These are phyloP conservation scores for Himantopus leucocephalus DNA, from an alignment of 2,113 vertebrate genomes.

Conservation along the genomic window DNA sequence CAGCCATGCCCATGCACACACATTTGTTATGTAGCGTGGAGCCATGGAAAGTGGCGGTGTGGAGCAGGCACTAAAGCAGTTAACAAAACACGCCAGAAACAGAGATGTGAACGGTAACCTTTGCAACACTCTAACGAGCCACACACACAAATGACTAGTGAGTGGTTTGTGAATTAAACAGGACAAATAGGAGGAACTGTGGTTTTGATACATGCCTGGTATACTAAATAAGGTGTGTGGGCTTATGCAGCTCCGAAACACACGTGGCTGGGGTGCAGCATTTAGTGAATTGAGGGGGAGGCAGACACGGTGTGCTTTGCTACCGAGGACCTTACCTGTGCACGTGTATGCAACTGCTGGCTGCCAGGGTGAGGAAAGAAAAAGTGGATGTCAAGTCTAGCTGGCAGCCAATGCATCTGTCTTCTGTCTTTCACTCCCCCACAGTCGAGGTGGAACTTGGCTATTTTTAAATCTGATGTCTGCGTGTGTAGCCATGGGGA, in stretches of 20 bases:
- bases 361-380: constrained; percentile 46
- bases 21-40: background rate
- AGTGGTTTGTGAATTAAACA: background rate
- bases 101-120: background rate
- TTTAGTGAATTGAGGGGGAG: background rate
- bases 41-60: background rate
- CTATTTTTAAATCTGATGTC: constrained; percentile 60
- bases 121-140: background rate
- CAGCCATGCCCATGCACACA: background rate
- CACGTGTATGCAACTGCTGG: background rate
- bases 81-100: background rate
- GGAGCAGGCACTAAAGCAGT: background rate
- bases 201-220: background rate
- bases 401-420: constrained; percentile 62
- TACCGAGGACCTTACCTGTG: background rate
- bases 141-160: background rate
- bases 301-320: background rate
- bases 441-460: constrained; percentile 38
- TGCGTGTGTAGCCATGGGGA: constrained; percentile 42
- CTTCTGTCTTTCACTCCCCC: constrained; percentile 63
- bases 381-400: constrained; percentile 53
- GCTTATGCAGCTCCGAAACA: background rate
- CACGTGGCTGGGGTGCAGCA: background rate
- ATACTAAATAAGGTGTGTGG: background rate
- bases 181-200: background rate